Evolutionary conservation across 2,797 vertebrate genomes (phyloP).

Genomic region (Macropus fuliginosus): DNA sequence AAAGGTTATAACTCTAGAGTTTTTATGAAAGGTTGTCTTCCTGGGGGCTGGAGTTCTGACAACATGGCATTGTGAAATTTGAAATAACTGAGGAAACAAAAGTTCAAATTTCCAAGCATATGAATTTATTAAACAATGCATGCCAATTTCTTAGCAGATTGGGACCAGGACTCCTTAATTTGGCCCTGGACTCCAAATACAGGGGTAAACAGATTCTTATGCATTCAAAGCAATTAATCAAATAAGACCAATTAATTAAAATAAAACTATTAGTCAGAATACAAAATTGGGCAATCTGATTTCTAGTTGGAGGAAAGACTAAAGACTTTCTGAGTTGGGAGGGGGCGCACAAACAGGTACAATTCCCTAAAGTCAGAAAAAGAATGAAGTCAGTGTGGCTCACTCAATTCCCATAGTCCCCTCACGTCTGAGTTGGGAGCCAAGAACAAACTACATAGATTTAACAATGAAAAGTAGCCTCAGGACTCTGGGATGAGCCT

Average conservation of each 20-base stretch:
- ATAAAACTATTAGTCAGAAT: neutral
- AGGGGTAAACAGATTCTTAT: neutral
- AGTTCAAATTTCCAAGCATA: neutral
- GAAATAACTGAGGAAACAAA: neutral
- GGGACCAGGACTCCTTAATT: neutral
- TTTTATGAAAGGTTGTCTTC: neutral
- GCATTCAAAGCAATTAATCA: neutral
- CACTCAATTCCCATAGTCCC: neutral
- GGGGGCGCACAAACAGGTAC: neutral
- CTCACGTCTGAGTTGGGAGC: neutral
- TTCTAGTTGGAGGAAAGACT: neutral
- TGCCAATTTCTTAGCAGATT: neutral
- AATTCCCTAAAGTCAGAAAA: neutral
- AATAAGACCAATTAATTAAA: neutral
- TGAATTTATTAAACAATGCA: neutral
- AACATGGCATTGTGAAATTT: neutral
- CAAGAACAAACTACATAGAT: neutral
- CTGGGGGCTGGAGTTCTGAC: neutral
- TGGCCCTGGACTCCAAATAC: neutral
- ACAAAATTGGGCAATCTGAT: neutral
- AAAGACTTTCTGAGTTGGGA: neutral
- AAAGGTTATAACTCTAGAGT: neutral
- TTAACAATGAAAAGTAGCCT: neutral
- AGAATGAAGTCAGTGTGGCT: neutral
- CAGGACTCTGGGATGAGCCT: neutral